Evolutionary conservation across 1,140 invertebrate genomes (phyloP).

Genomic region (Zaprionus gabonicus): DNA sequence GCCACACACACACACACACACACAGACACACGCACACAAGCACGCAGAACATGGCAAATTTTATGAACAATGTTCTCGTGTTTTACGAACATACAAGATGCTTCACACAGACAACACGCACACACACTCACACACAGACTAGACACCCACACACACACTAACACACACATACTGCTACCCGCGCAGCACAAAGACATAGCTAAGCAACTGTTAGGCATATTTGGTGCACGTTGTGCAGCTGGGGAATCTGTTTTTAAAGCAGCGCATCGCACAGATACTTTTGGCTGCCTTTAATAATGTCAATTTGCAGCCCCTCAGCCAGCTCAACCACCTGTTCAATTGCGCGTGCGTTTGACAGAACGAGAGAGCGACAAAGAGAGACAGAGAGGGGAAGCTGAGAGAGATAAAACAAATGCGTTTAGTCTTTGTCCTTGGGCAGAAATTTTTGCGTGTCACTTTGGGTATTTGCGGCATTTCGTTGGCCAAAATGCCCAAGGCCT

Average conservation of each 20-base stretch:
- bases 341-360: slow-evolving; percentile 2
- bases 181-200: slow-evolving; percentile 47
- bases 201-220: slow-evolving; percentile 48
- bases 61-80: slow-evolving; percentile 49
- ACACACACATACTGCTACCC: not conserved
- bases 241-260: slow-evolving; percentile 16
- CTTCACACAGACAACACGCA: slow-evolving; percentile 16
- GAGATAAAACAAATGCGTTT: not conserved
- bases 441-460: slow-evolving; percentile 26
- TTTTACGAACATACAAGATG: slow-evolving; percentile 33
- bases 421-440: not conserved
- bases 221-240: slow-evolving; percentile 20
- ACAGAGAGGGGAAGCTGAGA: not conserved
- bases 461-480: slow-evolving; percentile 39
- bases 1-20: slow-evolving; percentile 17
- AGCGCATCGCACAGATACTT: slow-evolving; percentile 24
- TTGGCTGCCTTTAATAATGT: slow-evolving; percentile 23
- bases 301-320: slow-evolving; percentile 8
- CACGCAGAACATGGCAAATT: slow-evolving; percentile 37
- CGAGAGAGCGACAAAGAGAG: not conserved
- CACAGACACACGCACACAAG: not conserved
- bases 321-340: slow-evolving; percentile 14
- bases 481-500: slow-evolving; percentile 23
- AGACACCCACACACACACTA: too few species aligned
- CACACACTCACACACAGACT: not conserved